Percentiles rank a stretch among this genome's conserved stretches.
These are phyloP conservation scores for Eolophus roseicapilla DNA, from an alignment of 2,113 vertebrate species.

Conservation along the genomic window DNA sequence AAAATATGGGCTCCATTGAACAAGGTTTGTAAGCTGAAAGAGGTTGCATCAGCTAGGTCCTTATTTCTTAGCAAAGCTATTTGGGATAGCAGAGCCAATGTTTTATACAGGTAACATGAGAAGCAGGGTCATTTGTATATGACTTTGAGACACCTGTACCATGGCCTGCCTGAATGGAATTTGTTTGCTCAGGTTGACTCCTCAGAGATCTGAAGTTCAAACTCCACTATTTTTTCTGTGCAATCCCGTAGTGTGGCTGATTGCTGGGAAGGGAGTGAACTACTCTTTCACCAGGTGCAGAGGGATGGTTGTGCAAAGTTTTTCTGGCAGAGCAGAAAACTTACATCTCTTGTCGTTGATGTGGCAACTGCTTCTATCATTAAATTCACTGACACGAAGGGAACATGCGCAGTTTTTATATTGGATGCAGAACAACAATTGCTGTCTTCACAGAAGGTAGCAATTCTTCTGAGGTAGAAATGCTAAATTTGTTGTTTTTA, in stretches of 20 bases:
- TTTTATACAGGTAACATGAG: rapidly evolving
- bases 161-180: not conserved
- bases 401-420: not conserved
- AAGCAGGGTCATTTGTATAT: not conserved
- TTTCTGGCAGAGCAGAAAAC: not conserved
- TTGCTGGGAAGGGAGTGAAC: not conserved
- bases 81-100: not conserved
- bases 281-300: not conserved
- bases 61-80: not conserved
- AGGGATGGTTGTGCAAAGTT: not conserved
- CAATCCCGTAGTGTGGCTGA: not conserved
- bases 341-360: not conserved
- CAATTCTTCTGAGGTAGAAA: not conserved
- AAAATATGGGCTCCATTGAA: not conserved
- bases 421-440: not conserved
- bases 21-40: not conserved
- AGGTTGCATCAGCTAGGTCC: not conserved
- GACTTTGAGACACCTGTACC: not conserved
- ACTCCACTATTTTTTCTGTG: not conserved
- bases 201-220: not conserved
- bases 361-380: not conserved
- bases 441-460: not conserved
- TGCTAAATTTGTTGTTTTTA: not conserved
- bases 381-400: not conserved
- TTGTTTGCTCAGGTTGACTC: not conserved